A percentile compares a stretch with the other conserved stretches of the same genome.
These are phyloP conservation scores for Magallana ariakensis DNA, from an alignment of 1,140 invertebrate genomes.

Conservation along the genomic window DNA sequence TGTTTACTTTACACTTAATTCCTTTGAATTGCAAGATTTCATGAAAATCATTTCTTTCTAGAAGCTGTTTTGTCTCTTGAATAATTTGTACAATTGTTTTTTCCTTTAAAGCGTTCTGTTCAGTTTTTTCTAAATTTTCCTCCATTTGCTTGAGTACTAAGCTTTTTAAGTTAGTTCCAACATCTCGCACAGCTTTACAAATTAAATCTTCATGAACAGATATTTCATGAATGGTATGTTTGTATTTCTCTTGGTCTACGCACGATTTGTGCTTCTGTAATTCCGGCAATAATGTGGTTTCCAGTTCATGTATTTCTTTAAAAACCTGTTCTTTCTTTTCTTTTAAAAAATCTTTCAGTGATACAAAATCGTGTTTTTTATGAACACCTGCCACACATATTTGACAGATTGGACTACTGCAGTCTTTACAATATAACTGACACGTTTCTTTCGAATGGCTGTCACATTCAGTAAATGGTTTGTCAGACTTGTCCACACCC, in stretches of 20 bases:
- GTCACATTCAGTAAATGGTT: background rate
- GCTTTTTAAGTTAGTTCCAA: background rate
- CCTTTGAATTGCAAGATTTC: background rate
- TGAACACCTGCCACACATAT: background rate
- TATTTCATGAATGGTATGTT: background rate
- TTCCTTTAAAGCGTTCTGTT: background rate
- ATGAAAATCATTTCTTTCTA: background rate
- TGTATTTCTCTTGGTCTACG: background rate
- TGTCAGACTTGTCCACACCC: background rate
- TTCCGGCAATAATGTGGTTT: background rate
- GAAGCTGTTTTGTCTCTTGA: background rate
- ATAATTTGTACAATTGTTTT: background rate
- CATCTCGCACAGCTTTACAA: background rate
- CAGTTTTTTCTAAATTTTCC: background rate
- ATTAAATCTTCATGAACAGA: background rate
- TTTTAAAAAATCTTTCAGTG: background rate
- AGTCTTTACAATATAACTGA: background rate
- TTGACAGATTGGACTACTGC: background rate
- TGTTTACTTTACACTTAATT: background rate
- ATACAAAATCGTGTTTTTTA: background rate
- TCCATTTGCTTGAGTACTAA: background rate
- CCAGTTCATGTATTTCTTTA: background rate
- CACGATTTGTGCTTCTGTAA: background rate
- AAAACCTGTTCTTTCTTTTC: background rate
- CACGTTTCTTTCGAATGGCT: background rate